Evolutionary conservation across 2,888 invertebrate genomes (phyloP), one percentile per base, ranked within the genome.

Genomic region (Liposcelis brunnea): DNA sequence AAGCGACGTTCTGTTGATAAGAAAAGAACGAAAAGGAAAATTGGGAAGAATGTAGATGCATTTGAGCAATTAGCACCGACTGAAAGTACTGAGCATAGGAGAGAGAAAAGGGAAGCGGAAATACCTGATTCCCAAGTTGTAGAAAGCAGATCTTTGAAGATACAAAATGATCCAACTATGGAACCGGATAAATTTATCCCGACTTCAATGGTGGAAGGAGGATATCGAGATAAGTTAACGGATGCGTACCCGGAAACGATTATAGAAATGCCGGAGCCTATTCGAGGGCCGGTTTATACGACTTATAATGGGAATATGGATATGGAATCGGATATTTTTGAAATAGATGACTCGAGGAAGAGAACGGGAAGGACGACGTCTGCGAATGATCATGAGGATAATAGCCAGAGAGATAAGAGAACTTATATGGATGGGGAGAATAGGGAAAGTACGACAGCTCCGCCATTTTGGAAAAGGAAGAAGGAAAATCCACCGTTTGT

Each of bases 331-430:
- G 14, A n/a, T n/a, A 40, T 19, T 6, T 3, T 5, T 6, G 16
- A 14, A 6, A 6, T n/a, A 6, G 40, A 14, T 14, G 40, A 18
- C 19, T 11, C 6, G 7, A 16, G 40, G 15, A 40, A 14, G 40
- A 7, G 40, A n/a, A 26, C 26, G 4, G 26, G 26, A 6, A 14
- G 40, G 21, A 40, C 16, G 6, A 40, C 40, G 6, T 40, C 40
- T 40, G 40, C 40, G 3, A 40, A 40, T 40, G 40, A 40, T 18
- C 40, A 40, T 21, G 40, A 40, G 7, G 40, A 40, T 18, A 11
- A 10, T 7, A 35, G 35, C 10, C 8, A 4, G 5, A 26, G 26
- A 26, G 26, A 26, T 26, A 26, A 26, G 8, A 26, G 26, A 8
- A 26, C 26, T 4, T 26, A 26, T 8, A 35, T 35, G 35, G 16